These are phyloP conservation scores for Sarcophaga caerulescens DNA, from an alignment of 2,888 invertebrate species.

Conservation along the genomic window DNA sequence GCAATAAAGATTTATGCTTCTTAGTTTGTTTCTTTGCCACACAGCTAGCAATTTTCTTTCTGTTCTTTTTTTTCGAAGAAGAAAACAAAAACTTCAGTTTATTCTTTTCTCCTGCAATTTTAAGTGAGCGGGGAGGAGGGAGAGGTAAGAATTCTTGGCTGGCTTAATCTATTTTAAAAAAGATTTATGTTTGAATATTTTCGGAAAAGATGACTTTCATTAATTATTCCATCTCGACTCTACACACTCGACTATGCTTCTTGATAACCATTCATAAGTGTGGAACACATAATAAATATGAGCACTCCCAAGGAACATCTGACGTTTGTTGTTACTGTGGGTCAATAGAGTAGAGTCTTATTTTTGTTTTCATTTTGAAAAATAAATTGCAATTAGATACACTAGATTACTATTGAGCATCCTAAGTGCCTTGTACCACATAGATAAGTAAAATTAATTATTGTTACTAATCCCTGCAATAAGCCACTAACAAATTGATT, in stretches of 20 bases:
- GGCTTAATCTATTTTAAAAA: slow-evolving; percentile 23
- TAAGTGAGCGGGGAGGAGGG: not conserved
- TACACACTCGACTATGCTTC: not conserved
- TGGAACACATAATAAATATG: not conserved
- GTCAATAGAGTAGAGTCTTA: not conserved
- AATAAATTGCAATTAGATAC: not conserved
- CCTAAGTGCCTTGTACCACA: not conserved
- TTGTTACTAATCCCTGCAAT: not conserved
- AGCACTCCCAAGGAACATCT: not conserved
- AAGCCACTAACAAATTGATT: slow-evolving; percentile 20
- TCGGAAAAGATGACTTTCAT: slow-evolving; percentile 49
- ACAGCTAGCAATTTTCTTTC: not conserved
- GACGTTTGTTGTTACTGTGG: not conserved
- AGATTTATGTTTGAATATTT: slow-evolving; percentile 58
- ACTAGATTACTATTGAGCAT: no score
- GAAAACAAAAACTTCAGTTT: no score
- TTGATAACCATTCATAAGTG: slow-evolving; percentile 44
- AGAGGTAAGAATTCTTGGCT: slow-evolving; percentile 4
- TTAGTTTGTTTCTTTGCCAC: slow-evolving; percentile 13
- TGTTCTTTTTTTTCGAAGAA: no score
- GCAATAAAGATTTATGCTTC: slow-evolving; percentile 65
- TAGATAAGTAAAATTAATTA: slow-evolving; percentile 27
- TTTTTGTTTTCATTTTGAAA: not conserved
- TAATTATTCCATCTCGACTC: slow-evolving; percentile 41
- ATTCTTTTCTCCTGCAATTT: no score